These are phyloP conservation scores for Aphidius gifuensis DNA, from an alignment of 1,140 invertebrate genomes.

Conservation along the genomic window DNA sequence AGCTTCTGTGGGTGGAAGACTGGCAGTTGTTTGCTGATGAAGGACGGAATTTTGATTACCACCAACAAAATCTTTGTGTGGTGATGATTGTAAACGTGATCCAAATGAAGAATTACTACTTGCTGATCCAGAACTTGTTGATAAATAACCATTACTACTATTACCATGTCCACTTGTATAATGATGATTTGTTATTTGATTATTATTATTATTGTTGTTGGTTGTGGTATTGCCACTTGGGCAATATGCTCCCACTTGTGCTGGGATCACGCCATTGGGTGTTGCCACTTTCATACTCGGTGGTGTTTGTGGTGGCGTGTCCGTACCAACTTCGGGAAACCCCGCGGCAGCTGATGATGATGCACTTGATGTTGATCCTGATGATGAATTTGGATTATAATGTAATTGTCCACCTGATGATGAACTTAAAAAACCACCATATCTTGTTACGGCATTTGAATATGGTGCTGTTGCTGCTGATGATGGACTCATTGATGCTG, in stretches of 20 bases:
- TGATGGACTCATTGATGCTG: constrained; percentile 54
- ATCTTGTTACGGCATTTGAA: constrained; percentile 46
- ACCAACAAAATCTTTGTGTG: constrained; percentile 58
- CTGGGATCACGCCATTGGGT: constrained; percentile 64
- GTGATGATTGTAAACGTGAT: constrained; percentile 56
- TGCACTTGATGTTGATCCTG: constrained; percentile 45
- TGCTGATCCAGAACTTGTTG: constrained; percentile 54
- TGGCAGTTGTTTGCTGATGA: constrained; percentile 52
- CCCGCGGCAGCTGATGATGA: constrained; percentile 62
- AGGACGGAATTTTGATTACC: constrained; percentile 48
- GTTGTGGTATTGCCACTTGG: constrained; percentile 49
- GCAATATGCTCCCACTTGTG: constrained; percentile 58
- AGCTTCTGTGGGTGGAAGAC: constrained; percentile 53
- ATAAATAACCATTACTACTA: constrained; percentile 52
- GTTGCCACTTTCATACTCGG: constrained; percentile 85
- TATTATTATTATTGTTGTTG: constrained; percentile 30
- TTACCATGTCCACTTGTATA: constrained; percentile 55
- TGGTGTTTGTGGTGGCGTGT: constrained; percentile 88
- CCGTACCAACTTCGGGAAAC: constrained; percentile 84
- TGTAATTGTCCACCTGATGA: constrained; percentile 51
- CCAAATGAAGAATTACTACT: constrained; percentile 55
- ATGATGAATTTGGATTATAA: constrained; percentile 52
- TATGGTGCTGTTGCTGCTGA: constrained; percentile 51
- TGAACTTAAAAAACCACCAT: constrained; percentile 52
- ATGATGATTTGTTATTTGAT: constrained; percentile 40